A percentile compares a stretch with the other conserved stretches of the same genome.
These are phyloP conservation scores for Prunella strophiata DNA, from an alignment of 2,797 vertebrate species.

Conservation along the genomic window DNA sequence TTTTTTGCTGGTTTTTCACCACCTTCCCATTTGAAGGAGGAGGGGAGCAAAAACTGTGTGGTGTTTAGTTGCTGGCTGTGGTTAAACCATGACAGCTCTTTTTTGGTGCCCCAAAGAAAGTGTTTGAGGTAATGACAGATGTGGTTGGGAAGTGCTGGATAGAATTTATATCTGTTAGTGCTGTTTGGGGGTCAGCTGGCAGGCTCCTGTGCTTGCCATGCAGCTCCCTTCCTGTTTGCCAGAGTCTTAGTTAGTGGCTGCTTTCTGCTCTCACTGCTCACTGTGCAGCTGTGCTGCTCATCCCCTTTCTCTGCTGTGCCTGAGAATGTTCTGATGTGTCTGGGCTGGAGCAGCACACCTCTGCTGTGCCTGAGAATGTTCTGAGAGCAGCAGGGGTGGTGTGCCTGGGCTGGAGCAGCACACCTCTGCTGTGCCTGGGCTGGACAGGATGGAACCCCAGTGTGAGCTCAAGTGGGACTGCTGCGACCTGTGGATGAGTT, in stretches of 20 bases:
- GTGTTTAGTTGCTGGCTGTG: neutral
- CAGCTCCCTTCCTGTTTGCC: neutral
- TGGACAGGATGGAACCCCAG: neutral
- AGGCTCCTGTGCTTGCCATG: neutral
- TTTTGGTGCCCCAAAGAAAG: neutral
- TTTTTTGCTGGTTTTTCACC: neutral
- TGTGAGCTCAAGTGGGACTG: rapidly evolving
- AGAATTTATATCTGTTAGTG: neutral
- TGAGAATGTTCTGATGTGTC: neutral
- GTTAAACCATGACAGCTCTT: rapidly evolving
- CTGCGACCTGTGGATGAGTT: neutral
- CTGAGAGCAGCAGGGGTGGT: neutral
- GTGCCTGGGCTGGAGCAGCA: neutral
- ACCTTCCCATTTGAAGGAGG: neutral
- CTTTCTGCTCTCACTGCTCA: neutral
- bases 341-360: neutral
- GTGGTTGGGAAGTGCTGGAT: neutral
- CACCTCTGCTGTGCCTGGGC: neutral
- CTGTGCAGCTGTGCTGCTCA: neutral
- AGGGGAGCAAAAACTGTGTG: neutral
- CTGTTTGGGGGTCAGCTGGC: neutral
- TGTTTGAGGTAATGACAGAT: neutral
- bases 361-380: neutral
- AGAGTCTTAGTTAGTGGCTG: rapidly evolving
- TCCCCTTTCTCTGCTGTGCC: neutral